Percentiles rank a stretch among this genome's conserved stretches.
phyloP scores from a whole-genome alignment of 2,888 invertebrate genomes.

The Odontocolon sp. region DNA sequence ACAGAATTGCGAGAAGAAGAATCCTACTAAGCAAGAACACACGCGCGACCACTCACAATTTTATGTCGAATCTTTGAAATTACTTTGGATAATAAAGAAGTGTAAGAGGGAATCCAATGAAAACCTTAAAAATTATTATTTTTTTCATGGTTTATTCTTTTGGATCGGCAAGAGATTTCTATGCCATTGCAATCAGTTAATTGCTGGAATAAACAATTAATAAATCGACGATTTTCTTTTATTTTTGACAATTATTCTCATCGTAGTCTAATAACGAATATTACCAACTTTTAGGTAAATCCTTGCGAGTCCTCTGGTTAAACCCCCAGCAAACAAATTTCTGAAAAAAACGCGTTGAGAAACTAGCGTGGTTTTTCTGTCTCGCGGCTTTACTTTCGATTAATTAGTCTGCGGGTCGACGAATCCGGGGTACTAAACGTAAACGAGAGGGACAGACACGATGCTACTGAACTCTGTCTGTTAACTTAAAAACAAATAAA shows the following conservation, averaged over 20 bases:
- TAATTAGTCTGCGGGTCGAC: constrained; percentile 57
- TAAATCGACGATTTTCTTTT: neutral
- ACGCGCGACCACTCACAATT: constrained; percentile 22
- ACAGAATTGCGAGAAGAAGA: neutral
- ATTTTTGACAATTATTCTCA: neutral
- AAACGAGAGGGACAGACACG: constrained; percentile 35
- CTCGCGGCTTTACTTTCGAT: constrained; percentile 31
- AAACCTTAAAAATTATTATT: too few species aligned
- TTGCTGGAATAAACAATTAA: neutral
- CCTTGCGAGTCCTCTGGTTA: too few species aligned
- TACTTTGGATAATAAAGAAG: constrained; percentile 2
- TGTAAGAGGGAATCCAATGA: neutral
- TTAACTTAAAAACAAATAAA: constrained; percentile 26
- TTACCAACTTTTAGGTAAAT: neutral
- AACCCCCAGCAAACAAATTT: neutral
- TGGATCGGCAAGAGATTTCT: too few species aligned
- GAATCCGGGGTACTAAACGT: constrained; percentile 50
- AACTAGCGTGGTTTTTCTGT: neutral
- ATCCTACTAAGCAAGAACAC: neutral
- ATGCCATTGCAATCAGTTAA: too few species aligned
- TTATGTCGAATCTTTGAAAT: constrained; percentile 20
- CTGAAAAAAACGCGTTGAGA: neutral
- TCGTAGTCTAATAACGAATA: neutral
- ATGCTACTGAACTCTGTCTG: neutral
- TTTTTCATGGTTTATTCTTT: too few species aligned